Conservation (phyloP, 2,797 vertebrate genomes). For the Dromococcyx pavoninus region DNA sequence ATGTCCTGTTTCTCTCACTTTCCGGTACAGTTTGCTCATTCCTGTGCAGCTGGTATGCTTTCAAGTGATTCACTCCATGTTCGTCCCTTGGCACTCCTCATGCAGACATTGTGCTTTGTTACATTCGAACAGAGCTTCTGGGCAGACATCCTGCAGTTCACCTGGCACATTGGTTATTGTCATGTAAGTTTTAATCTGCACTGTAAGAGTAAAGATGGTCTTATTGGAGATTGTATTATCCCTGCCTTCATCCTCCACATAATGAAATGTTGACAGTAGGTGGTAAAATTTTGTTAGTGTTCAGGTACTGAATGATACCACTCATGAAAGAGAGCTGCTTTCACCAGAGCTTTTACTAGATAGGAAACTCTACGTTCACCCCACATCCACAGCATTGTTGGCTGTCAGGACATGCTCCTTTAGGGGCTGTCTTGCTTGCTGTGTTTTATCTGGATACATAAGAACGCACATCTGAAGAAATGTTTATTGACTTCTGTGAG, state of each 20-base stretch:
- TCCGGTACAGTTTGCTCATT: neutral
- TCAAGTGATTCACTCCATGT: neutral
- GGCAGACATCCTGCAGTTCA: neutral
- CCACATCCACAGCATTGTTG: accelerated
- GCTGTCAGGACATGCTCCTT: neutral
- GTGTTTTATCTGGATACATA: neutral
- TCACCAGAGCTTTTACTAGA: neutral
- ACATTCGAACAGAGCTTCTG: neutral
- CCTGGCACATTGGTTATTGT: neutral
- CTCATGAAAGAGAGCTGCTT: neutral
- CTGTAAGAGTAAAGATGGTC: neutral
- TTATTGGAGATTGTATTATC: neutral
- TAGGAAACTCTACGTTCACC: neutral
- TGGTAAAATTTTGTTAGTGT: neutral
- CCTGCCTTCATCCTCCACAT: neutral
- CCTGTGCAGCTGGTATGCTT: neutral
- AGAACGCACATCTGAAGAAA: slow-evolving; percentile 11
- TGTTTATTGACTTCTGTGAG: neutral
- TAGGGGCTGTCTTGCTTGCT: neutral
- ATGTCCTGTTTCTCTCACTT: neutral
- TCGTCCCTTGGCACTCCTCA: neutral
- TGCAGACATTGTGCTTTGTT: neutral
- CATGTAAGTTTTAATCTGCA: neutral
- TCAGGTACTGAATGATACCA: neutral
- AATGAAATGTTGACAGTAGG: neutral